phyloP scores from a whole-genome alignment of 2,797 vertebrate genomes.

The Clarias platycephalus region DNA sequence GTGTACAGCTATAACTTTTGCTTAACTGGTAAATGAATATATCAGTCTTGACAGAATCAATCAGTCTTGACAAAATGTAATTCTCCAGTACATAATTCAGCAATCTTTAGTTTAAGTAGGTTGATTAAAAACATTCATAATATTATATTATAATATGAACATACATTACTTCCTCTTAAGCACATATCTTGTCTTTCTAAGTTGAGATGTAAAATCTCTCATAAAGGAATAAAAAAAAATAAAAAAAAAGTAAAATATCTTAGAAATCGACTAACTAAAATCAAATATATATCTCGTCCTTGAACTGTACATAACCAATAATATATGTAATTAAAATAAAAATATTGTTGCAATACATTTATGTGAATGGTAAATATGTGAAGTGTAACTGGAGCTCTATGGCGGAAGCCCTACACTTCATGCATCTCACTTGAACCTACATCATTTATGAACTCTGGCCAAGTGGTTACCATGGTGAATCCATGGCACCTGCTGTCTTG shows the following conservation, averaged over 20 bases:
- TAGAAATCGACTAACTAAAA: not conserved
- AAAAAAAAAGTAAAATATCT: not conserved
- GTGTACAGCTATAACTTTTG: not conserved
- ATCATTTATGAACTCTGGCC: slow-evolving; percentile 76
- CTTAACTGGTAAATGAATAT: not conserved
- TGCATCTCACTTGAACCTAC: slow-evolving; percentile 74
- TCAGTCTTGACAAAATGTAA: not conserved
- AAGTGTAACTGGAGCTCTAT: slow-evolving; percentile 67
- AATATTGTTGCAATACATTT: slow-evolving; percentile 20
- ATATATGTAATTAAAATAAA: not conserved
- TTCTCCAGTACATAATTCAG: not conserved
- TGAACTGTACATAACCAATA: not conserved
- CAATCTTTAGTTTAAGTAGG: not conserved
- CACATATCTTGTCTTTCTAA: not conserved
- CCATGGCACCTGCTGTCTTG: slow-evolving; percentile 41
- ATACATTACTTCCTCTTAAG: not conserved
- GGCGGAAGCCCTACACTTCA: slow-evolving; percentile 72
- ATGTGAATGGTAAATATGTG: slow-evolving; percentile 49
- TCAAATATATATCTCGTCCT: too few relatives aligned
- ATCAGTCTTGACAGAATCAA: not conserved
- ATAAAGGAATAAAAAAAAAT: not conserved
- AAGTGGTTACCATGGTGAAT: slow-evolving; percentile 74
- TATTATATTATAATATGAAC: not conserved
- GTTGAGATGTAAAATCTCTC: not conserved
- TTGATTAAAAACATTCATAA: not conserved